Conservation (phyloP, 1,140 invertebrate species). For the Antheraea mylitta region DNA sequence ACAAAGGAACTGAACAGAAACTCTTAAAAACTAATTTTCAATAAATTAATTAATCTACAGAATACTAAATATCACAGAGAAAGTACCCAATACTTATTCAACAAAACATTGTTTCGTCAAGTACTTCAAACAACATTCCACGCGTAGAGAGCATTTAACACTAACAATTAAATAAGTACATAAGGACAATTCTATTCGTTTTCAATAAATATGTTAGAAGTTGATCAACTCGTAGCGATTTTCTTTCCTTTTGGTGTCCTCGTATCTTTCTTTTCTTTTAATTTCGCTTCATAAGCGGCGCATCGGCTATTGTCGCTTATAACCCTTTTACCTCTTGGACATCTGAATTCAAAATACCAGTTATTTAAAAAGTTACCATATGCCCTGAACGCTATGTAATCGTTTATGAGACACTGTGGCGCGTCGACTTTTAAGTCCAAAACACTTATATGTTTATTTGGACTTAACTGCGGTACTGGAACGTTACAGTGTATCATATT, state of each 20-base stretch:
- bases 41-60: conserved; percentile 72
- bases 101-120: conserved; percentile 65
- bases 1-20: conserved; percentile 64
- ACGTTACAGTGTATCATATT: conserved; percentile 52
- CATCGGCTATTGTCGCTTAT: conserved; percentile 44
- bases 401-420: conserved; percentile 58
- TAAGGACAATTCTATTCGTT: conserved; percentile 32
- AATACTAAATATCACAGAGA: conserved; percentile 78
- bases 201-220: conserved; percentile 7
- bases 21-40: conserved; percentile 52
- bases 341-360: conserved; percentile 62
- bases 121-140: conserved; percentile 51
- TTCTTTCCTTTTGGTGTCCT: conserved; percentile 30
- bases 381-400: conserved; percentile 60
- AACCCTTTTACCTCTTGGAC: conserved; percentile 50
- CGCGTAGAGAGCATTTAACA: conserved; percentile 56
- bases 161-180: conserved; percentile 65
- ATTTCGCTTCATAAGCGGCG: conserved; percentile 41
- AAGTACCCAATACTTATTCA: conserved; percentile 74
- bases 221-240: conserved; percentile 25
- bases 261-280: conserved; percentile 45
- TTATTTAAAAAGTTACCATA: conserved; percentile 65
- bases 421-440: conserved; percentile 51
- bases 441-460: conserved; percentile 41
- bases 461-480: conserved; percentile 38